Base-by-base conservation (phyloP, 2,888 invertebrate genomes). In the Pandemis corylana region DNA sequence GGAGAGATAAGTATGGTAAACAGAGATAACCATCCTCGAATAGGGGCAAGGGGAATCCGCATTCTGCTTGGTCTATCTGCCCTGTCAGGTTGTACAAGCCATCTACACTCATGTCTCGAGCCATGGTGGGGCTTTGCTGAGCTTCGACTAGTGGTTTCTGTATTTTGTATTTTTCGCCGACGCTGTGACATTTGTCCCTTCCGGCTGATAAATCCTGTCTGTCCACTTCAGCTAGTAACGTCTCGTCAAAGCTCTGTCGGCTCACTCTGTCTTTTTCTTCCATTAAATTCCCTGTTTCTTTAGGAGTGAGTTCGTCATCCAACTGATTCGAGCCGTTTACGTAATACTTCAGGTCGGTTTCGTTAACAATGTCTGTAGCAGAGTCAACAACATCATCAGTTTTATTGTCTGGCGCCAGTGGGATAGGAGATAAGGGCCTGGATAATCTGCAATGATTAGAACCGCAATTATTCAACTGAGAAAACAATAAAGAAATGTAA, bases 1-100 rank as follows among this genome's bases (percentile, higher is more conserved):
- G 98, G 79, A 99, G 94, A 4, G 99, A 99, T 78, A 99, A 94
- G 90, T 99, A 99, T 20, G 99, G 99, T 89, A 99, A 96, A 89
- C 99, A 99, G 15, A 99, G 95, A 86, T 98, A 97, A 66, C 99
- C 99, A 92, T 98, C 97, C 51, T 97, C 96, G 90, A 98, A 99
- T 72, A 99, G 95, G 65, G 96, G 95, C 51, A 99, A 91, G 0
- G 99, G 99, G 81, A 99, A 96, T 12, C 99, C 99, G 89, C 97
- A 98, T 70, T 97, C 96, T 83, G 96, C 92, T 71, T 96, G 95
- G 85, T 96, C 96, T 73, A 97, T 92, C 81, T 96, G 96, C 46
- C 96, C 96, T 0, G 95, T 95, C 83, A 97, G 93, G 83, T 95
- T 96, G 77, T 95, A 96, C 61, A 96, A 93, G 36, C 94, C 94